A percentile compares a stretch with the other conserved stretches of the same genome.
These are phyloP conservation scores for Stenurella melanura DNA, from an alignment of 2,888 invertebrate genomes.

Conservation along the genomic window DNA sequence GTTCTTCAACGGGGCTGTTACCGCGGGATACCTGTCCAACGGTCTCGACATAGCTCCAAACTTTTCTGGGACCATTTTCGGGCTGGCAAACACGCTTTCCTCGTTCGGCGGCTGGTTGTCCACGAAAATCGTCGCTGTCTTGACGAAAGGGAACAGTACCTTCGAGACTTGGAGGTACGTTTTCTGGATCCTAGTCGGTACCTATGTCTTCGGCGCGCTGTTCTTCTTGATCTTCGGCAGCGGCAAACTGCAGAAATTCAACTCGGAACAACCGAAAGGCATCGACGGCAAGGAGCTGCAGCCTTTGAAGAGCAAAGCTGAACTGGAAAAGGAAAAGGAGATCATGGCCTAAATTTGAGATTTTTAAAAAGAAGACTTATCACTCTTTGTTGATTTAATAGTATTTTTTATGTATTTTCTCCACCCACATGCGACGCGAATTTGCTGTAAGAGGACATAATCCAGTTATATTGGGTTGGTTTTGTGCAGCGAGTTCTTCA, in stretches of 20 bases:
- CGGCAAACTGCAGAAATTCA: slow-evolving; percentile 80
- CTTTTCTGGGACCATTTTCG: slow-evolving; percentile 92
- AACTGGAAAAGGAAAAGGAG: slow-evolving; percentile 63
- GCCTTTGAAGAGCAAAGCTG: slow-evolving; percentile 64
- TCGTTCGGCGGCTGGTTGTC: slow-evolving; percentile 89
- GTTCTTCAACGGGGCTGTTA: slow-evolving; percentile 90
- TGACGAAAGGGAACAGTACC: slow-evolving; percentile 84
- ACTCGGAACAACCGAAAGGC: slow-evolving; percentile 64
- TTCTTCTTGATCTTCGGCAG: slow-evolving; percentile 80
- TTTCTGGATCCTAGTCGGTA: slow-evolving; percentile 85
- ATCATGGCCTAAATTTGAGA: slow-evolving; percentile 47
- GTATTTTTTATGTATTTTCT: slow-evolving; percentile 7
- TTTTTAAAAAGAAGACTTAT: not conserved
- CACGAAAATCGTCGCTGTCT: slow-evolving; percentile 85
- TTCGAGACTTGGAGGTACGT: slow-evolving; percentile 87
- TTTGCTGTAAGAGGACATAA: not conserved
- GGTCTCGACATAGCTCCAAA: slow-evolving; percentile 92
- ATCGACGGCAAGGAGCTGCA: slow-evolving; percentile 67
- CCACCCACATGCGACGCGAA: not conserved
- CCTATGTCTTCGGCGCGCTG: slow-evolving; percentile 81
- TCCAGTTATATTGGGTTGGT: not conserved
- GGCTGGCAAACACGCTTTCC: slow-evolving; percentile 90
- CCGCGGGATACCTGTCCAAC: slow-evolving; percentile 90
- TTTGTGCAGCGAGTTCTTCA: slow-evolving; percentile 1
- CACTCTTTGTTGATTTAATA: not conserved